Evolutionary conservation across 2,888 invertebrate genomes (phyloP).

Genomic region (Drosophila ezoana): DNA sequence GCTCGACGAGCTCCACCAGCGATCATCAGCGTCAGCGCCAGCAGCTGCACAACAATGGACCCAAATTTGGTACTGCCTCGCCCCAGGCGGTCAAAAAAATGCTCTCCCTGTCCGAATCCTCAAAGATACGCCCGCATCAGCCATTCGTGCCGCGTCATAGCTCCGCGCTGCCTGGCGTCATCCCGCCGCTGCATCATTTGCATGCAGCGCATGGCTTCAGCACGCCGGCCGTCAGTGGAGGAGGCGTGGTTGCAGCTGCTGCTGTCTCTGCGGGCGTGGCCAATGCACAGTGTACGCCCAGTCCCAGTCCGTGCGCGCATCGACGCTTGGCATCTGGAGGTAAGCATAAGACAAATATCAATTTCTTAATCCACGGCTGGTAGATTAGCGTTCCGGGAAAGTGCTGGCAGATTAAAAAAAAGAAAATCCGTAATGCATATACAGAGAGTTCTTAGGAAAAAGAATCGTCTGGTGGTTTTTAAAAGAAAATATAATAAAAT

Average conservation of each 20-base stretch:
- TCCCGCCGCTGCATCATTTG: slow-evolving; percentile 87
- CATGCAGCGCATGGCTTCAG: slow-evolving; percentile 70
- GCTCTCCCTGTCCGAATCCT: slow-evolving; percentile 94
- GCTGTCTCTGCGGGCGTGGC: slow-evolving; percentile 44
- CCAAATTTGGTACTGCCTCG: slow-evolving; percentile 93
- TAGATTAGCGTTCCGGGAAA: slow-evolving; percentile 24
- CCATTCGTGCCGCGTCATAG: slow-evolving; percentile 87
- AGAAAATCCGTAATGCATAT: too few relatives aligned
- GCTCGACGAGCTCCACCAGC: slow-evolving; percentile 93
- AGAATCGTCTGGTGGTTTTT: too few relatives aligned
- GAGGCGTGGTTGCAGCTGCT: slow-evolving; percentile 37
- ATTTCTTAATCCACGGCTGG: background rate
- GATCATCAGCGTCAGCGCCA: slow-evolving; percentile 78
- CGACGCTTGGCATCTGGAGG: slow-evolving; percentile 87
- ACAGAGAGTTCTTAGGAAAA: background rate
- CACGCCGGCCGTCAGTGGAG: slow-evolving; percentile 52
- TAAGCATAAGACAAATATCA: slow-evolving; percentile 51
- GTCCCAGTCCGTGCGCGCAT: slow-evolving; percentile 86
- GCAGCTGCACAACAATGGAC: slow-evolving; percentile 83
- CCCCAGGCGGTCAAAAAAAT: slow-evolving; percentile 99
- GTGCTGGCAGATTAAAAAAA: background rate
- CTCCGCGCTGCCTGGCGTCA: slow-evolving; percentile 81
- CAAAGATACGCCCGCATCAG: slow-evolving; percentile 94
- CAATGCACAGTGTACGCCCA: slow-evolving; percentile 69
- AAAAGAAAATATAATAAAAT: too few relatives aligned